phyloP scores from a whole-genome alignment of 2,888 invertebrate species.

The Mesorhabditis sp. region DNA sequence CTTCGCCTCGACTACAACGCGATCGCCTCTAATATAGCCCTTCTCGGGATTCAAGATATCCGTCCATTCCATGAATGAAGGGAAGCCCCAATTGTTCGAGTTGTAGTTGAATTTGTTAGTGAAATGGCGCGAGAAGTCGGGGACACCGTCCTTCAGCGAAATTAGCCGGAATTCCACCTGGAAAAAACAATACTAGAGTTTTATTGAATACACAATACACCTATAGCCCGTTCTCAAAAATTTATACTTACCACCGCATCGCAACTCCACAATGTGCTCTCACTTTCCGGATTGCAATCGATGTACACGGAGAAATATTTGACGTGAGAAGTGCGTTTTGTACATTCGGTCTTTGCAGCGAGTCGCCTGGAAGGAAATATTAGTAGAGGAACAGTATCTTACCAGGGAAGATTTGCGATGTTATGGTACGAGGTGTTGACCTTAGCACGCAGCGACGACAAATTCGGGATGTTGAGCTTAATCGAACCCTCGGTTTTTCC shows the following conservation, averaged over 20 bases:
- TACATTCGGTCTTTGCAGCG: constrained; percentile 54
- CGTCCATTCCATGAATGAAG: constrained; percentile 53
- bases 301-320: constrained; percentile 55
- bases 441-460: constrained; percentile 35
- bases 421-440: constrained; percentile 36
- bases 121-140: constrained; percentile 45
- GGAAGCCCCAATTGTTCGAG: constrained; percentile 57
- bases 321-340: constrained; percentile 47
- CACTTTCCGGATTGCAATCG: constrained; percentile 56
- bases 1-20: constrained; percentile 47
- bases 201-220: not conserved
- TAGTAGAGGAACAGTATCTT: constrained; percentile 14
- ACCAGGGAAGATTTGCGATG: constrained; percentile 49
- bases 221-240: not conserved
- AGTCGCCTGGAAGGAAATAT: constrained; percentile 41
- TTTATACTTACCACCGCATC: constrained; percentile 38
- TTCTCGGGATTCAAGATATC: constrained; percentile 35
- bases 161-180: constrained; percentile 33
- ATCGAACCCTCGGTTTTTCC: constrained; percentile 38
- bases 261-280: constrained; percentile 53
- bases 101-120: constrained; percentile 55
- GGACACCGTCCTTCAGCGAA: constrained; percentile 19
- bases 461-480: constrained; percentile 37
- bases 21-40: constrained; percentile 45
- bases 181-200: not conserved